Evolutionary conservation across 2,797 vertebrate genomes (phyloP).

Genomic region (Rhinogobio ventralis): DNA sequence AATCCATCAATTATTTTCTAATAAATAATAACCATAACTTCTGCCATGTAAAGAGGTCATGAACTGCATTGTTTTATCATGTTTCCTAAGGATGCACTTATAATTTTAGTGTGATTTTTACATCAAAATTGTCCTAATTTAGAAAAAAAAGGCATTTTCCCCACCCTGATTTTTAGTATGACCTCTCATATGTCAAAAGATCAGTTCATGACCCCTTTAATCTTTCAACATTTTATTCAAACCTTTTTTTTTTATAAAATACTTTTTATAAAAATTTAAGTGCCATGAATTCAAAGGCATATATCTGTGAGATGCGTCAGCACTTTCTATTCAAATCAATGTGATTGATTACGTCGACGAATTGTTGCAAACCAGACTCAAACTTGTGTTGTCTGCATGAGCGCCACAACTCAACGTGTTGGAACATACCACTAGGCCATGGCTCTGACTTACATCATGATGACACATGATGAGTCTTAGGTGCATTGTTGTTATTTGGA

Average conservation of each 20-base stretch:
- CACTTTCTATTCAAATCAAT: too few relatives aligned
- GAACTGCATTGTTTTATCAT: too few relatives aligned
- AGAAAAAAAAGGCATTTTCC: too few relatives aligned
- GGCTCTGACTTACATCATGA: not conserved
- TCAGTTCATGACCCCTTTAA: not conserved
- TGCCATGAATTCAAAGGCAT: not conserved
- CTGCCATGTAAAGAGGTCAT: too few relatives aligned
- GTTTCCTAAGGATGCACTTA: too few relatives aligned
- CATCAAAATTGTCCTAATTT: too few relatives aligned
- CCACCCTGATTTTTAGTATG: too few relatives aligned
- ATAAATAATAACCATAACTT: not conserved
- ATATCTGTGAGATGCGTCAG: not conserved
- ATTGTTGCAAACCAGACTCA: not conserved
- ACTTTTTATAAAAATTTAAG: not conserved
- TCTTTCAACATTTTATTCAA: not conserved
- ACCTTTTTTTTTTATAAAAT: not conserved
- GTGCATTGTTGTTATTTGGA: not conserved
- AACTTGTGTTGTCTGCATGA: not conserved
- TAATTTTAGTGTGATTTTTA: too few relatives aligned
- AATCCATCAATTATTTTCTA: not conserved
- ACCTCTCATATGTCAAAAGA: too few relatives aligned
- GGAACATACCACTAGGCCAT: not conserved
- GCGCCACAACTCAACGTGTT: not conserved
- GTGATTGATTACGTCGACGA: not conserved
- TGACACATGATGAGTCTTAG: not conserved